Conservation (phyloP, 2,113 vertebrate genomes). For the Panurus biarmicus region DNA sequence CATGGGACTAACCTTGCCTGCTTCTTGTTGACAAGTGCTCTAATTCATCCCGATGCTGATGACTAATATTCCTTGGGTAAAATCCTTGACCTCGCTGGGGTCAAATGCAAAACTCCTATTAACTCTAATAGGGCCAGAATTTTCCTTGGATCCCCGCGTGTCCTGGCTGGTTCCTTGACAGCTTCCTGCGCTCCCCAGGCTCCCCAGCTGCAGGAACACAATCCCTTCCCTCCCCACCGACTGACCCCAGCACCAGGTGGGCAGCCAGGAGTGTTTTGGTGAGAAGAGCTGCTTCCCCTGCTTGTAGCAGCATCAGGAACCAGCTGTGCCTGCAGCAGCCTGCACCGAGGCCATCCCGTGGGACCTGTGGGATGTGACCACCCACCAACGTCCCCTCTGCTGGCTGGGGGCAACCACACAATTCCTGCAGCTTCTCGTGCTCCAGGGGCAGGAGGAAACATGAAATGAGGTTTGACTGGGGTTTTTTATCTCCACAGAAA, state of each 20-base stretch:
- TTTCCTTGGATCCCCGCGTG: not conserved
- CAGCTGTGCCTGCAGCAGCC: not conserved
- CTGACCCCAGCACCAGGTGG: not conserved
- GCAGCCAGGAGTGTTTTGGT: not conserved
- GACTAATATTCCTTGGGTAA: not conserved
- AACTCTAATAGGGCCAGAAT: not conserved
- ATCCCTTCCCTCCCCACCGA: not conserved
- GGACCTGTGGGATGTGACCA: not conserved
- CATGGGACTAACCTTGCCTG: not conserved
- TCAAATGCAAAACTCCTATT: not conserved
- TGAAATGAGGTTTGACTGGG: not conserved
- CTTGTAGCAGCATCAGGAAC: fast-evolving
- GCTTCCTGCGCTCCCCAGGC: not conserved
- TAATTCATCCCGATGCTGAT: not conserved
- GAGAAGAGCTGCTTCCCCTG: not conserved
- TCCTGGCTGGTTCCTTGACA: fast-evolving
- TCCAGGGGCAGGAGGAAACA: not conserved
- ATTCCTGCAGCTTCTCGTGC: not conserved
- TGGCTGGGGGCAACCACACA: fast-evolving
- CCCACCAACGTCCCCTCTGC: fast-evolving
- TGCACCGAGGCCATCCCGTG: fast-evolving
- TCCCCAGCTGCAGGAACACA: not conserved
- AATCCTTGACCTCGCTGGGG: not conserved
- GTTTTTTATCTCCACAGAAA: not conserved
- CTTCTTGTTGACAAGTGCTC: not conserved